Conservation (phyloP, 2,888 invertebrate genomes). For the Alentia gelatinosa region DNA sequence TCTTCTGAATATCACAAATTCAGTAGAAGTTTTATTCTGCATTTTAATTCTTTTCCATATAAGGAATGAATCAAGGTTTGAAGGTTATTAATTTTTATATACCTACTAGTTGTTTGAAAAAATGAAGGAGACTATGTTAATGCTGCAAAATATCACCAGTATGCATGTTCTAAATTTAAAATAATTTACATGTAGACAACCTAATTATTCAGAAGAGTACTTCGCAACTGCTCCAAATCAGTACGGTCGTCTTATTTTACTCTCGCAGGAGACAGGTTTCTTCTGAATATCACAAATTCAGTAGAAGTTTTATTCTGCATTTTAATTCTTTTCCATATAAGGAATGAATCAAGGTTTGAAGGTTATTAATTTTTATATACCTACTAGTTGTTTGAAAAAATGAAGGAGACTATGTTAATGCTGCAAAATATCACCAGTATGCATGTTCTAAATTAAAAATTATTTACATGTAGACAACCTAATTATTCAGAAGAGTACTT, state of each 20-base stretch:
- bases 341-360: too few species aligned
- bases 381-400: too few species aligned
- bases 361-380: too few species aligned
- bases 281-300: background rate
- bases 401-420: too few species aligned
- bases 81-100: too few species aligned
- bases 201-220: constrained; percentile 21
- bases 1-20: background rate
- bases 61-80: too few species aligned
- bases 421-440: background rate
- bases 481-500: background rate
- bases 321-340: too few species aligned
- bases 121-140: too few species aligned
- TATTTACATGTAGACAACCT: background rate
- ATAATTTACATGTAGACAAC: constrained; percentile 22
- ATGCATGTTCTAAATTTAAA: too few species aligned
- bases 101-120: too few species aligned
- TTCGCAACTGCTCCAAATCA: background rate
- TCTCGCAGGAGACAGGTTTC: background rate
- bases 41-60: too few species aligned
- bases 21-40: background rate
- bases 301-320: background rate
- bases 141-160: too few species aligned
- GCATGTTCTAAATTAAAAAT: background rate
- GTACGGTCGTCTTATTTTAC: background rate